A percentile compares a stretch with the other conserved stretches of the same genome.
Conservation (phyloP, 2,888 invertebrate species). For the Eristalis intricaria region DNA sequence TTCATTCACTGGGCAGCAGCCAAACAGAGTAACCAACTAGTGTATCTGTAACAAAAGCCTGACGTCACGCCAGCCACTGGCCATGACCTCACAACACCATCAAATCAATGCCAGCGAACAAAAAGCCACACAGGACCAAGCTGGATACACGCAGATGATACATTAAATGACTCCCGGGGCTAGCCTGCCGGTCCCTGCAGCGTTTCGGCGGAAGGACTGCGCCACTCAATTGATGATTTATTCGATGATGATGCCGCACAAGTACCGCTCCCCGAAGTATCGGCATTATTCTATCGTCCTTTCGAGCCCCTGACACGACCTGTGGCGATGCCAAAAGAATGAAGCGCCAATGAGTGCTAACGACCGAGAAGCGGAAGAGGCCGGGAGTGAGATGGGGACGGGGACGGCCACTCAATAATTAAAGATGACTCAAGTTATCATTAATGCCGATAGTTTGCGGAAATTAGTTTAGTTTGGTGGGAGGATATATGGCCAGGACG, state of each 20-base stretch:
- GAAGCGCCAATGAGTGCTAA: neutral
- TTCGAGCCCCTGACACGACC: neutral
- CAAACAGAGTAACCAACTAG: neutral
- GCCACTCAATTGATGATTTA: conserved; percentile 26
- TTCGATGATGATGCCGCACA: conserved; percentile 8
- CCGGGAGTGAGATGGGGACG: neutral
- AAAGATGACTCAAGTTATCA: conserved; percentile 21
- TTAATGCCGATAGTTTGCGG: conserved; percentile 13
- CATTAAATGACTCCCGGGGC: conserved; percentile 21
- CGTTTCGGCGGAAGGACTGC: conserved; percentile 18
- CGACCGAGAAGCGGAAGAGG: neutral
- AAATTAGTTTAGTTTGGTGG: conserved; percentile 6
- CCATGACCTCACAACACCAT: neutral
- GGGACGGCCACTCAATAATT: neutral
- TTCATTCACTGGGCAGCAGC: neutral
- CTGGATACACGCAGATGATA: conserved; percentile 7
- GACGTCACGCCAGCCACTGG: neutral
- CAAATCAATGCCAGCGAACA: neutral
- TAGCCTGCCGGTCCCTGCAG: neutral
- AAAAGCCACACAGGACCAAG: neutral
- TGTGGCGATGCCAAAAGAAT: neutral
- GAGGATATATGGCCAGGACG: conserved; percentile 6
- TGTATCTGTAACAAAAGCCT: conserved; percentile 4
- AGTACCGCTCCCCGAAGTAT: neutral
- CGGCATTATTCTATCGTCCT: neutral